A percentile compares a stretch with the other conserved stretches of the same genome.
Conservation (phyloP, 2,113 vertebrate species). For the Microtus montanus region DNA sequence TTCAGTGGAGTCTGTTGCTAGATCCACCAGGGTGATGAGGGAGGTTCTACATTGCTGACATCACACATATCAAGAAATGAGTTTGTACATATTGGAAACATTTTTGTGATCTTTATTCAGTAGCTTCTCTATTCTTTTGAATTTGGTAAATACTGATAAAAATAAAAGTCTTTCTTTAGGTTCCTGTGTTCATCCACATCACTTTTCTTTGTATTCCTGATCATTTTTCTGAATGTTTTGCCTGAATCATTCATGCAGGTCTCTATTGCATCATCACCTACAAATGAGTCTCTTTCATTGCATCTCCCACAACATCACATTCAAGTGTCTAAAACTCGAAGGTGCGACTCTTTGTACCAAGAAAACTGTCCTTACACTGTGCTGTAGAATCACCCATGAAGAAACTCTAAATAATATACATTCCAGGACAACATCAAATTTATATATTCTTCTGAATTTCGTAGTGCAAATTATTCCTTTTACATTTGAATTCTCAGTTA, state of each 20-base stretch:
- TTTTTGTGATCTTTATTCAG: rapidly evolving
- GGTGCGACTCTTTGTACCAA: background rate
- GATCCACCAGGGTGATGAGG: background rate
- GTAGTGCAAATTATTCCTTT: background rate
- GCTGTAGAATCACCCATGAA: background rate
- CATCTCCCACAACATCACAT: rapidly evolving
- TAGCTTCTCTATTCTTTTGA: background rate
- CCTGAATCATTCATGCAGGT: background rate
- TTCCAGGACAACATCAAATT: background rate
- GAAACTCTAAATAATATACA: background rate
- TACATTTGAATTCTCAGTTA: background rate
- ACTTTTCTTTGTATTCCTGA: background rate
- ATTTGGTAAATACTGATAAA: background rate
- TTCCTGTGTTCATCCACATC: too few species aligned
- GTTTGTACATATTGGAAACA: background rate
- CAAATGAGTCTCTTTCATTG: background rate
- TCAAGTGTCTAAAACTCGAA: background rate
- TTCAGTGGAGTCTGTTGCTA: background rate
- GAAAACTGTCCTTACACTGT: rapidly evolving
- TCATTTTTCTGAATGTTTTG: background rate
- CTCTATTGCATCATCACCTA: background rate
- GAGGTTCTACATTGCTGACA: background rate
- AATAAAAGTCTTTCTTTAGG: background rate
- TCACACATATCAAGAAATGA: background rate
- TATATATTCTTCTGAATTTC: background rate